A percentile compares a stretch with the other conserved stretches of the same genome.
Conservation (phyloP, 2,888 invertebrate genomes). For the Rotaria sp. region DNA sequence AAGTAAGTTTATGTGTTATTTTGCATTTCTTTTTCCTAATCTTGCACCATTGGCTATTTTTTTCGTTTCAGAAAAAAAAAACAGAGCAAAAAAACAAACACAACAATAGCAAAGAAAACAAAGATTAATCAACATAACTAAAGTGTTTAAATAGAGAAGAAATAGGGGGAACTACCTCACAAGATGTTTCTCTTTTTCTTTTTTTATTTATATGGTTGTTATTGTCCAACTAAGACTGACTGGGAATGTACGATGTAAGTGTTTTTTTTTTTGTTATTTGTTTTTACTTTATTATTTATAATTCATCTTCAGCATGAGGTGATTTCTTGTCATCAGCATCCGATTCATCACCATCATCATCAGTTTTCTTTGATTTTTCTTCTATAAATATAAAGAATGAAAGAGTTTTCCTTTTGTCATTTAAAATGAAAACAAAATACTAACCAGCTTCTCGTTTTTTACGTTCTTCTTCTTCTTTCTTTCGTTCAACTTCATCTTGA, state of each 20-base stretch:
- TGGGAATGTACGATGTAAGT: not conserved
- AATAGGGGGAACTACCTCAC: not conserved
- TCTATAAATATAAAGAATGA: not conserved
- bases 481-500: conserved; percentile 34
- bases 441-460: conserved; percentile 34
- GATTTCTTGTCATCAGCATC: not conserved
- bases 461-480: conserved; percentile 39
- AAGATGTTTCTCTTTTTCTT: no score
- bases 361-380: not conserved
- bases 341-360: not conserved
- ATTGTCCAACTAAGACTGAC: not conserved
- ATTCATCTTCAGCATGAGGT: not conserved
- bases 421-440: not conserved
- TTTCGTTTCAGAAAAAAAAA: not conserved
- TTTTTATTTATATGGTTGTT: not conserved
- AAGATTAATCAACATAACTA: not conserved
- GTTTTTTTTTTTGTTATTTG: not conserved
- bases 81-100: not conserved
- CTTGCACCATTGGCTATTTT: not conserved
- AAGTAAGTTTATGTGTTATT: not conserved
- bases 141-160: not conserved
- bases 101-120: not conserved
- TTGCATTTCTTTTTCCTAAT: not conserved
- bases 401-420: no score
- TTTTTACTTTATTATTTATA: no score